These are phyloP conservation scores for Tetramorium parvispinum DNA, from an alignment of 1,140 invertebrate species.

Conservation along the genomic window DNA sequence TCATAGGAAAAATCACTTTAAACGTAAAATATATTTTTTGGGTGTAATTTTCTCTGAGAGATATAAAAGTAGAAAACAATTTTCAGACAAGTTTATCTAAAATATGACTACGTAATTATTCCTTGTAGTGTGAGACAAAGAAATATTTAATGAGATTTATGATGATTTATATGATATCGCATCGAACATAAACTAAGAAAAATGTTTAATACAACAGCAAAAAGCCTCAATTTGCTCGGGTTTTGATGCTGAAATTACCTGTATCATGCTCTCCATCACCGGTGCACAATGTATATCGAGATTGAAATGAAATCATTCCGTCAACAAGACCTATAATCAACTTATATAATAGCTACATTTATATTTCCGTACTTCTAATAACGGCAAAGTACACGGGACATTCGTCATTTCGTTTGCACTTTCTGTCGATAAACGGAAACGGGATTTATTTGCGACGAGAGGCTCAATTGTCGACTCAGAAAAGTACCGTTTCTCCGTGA, in stretches of 20 bases:
- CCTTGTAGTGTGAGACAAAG: neutral
- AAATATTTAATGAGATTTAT: neutral
- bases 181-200: neutral
- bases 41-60: neutral
- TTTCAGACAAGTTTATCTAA: neutral
- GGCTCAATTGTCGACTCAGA: neutral
- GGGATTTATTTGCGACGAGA: neutral
- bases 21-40: too few relatives aligned
- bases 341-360: neutral
- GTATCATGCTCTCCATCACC: neutral
- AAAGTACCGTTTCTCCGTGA: neutral
- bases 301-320: neutral
- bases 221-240: slow-evolving; percentile 3
- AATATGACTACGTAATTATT: neutral
- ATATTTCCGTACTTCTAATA: neutral
- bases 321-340: neutral
- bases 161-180: neutral
- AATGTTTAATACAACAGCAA: neutral
- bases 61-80: neutral
- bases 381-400: neutral
- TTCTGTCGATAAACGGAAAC: slow-evolving; percentile 28
- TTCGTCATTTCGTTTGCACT: slow-evolving; percentile 16
- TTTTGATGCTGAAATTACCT: slow-evolving; percentile 15
- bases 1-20: too few relatives aligned
- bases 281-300: neutral